Evolutionary conservation across 2,113 vertebrate species (phyloP), one percentile per base, ranked within the genome.

Genomic region (Muntiacus reevesi): DNA sequence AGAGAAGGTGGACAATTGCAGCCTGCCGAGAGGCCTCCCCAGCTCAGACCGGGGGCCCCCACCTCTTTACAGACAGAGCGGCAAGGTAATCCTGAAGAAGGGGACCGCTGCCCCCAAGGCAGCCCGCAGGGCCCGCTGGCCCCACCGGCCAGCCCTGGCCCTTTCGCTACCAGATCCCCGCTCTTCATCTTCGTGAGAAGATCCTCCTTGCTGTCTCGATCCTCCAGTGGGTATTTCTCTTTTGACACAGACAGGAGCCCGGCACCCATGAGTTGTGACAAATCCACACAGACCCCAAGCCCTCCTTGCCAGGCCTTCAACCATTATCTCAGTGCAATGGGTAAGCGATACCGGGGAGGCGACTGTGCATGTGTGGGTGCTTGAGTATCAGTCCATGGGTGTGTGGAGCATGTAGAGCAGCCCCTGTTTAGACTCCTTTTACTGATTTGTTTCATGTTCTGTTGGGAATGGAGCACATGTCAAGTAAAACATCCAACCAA

Each of bases 181-280:
- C 97, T 99, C 93, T 99, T 99, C 98, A 99, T 99, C 98, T 98
- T 99, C 97, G 98, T 99, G 95, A 98, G 99, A 99, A 98, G 99
- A 98, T 98, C 99, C 84, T 98, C 99, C 95, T 98, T 98, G 97
- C 97, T 99, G 96, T 99, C 99, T 93, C 99, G 99, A 97, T 99
- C 99, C 60, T 99, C 99, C 98, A 99, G 99, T 97, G 99, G 99
- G 94, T 99, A 99, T 99, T 99, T 99, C 99, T 99, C 99, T 97
- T 99, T 98, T 98, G 99, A 99, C 97, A 98, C 98, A 97, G 99
- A 99, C 98, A 99, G 99, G 97, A 99, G 98, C 98, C 99, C 99
- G 57, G 99, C 98, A 89, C 98, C 99, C 98, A 99, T 99, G 97
- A 98, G 99, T 98, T 99, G 99, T 97, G 99, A 99, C 98, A 99